phyloP scores from a whole-genome alignment of 2,113 vertebrate species.

The Bettongia penicillata region DNA sequence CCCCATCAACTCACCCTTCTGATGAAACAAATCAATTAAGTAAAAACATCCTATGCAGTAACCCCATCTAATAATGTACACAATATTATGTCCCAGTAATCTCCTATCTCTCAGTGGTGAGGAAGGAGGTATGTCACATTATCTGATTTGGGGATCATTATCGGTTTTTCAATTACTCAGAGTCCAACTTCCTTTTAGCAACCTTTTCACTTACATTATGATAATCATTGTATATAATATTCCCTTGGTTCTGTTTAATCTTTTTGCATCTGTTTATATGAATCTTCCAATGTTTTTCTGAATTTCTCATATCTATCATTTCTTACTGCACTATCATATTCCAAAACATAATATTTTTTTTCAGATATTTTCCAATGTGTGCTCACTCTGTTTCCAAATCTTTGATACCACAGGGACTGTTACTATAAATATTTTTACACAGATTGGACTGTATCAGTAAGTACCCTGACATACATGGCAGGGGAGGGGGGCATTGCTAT shows the following conservation, averaged over 20 bases:
- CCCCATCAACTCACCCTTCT: not conserved
- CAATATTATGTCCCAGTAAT: not conserved
- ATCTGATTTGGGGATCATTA: not conserved
- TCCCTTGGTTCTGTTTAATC: not conserved
- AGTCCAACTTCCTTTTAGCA: not conserved
- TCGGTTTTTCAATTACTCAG: not conserved
- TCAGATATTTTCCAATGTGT: not conserved
- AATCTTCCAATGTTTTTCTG: not conserved
- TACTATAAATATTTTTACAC: not conserved
- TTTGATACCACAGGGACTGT: not conserved
- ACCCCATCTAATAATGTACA: not conserved
- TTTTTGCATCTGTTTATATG: not conserved
- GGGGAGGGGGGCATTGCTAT: no score
- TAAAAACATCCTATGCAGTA: not conserved
- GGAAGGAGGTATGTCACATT: not conserved
- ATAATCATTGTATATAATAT: not conserved
- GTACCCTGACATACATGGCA: no score
- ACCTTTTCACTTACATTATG: not conserved
- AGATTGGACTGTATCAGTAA: no score
- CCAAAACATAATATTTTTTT: not conserved
- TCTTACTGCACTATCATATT: not conserved
- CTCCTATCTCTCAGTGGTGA: not conserved
- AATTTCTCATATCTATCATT: not conserved
- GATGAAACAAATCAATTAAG: not conserved
- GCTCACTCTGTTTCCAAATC: not conserved